A percentile compares a stretch with the other conserved stretches of the same genome.
Conservation (phyloP, 2,888 invertebrate species). For the Bombylius discolor region DNA sequence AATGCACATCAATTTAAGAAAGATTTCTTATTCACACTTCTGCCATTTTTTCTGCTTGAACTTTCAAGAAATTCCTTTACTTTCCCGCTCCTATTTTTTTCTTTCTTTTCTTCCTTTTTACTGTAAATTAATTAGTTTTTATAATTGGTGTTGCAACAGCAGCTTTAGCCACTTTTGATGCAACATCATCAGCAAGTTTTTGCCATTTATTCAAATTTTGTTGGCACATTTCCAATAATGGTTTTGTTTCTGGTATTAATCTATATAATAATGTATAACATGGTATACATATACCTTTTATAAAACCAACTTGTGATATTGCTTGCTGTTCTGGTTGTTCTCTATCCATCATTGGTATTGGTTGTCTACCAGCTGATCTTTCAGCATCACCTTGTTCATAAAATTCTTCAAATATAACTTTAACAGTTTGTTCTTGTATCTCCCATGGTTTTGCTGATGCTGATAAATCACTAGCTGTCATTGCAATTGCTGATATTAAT, state of each 20-base stretch:
- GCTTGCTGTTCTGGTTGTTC: slow-evolving; percentile 60
- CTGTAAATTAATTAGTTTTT: neutral
- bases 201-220: slow-evolving; percentile 50
- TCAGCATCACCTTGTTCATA: slow-evolving; percentile 69
- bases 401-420: slow-evolving; percentile 70
- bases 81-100: too few species aligned
- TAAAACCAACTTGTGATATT: slow-evolving; percentile 64
- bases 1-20: too few species aligned
- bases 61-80: too few species aligned
- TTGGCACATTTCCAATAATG: slow-evolving; percentile 53
- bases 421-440: slow-evolving; percentile 64
- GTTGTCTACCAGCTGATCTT: slow-evolving; percentile 49
- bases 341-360: slow-evolving; percentile 73
- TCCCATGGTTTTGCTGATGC: slow-evolving; percentile 78
- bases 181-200: slow-evolving; percentile 27
- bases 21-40: too few species aligned
- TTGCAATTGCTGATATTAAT: slow-evolving; percentile 59
- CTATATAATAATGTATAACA: slow-evolving; percentile 57
- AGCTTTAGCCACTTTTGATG: neutral
- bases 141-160: too few species aligned
- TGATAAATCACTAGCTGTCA: slow-evolving; percentile 75
- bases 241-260: slow-evolving; percentile 57
- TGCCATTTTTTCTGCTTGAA: too few species aligned
- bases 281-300: slow-evolving; percentile 67
- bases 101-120: too few species aligned